phyloP scores from a whole-genome alignment of 2,113 vertebrate genomes.

The Muscicapa adusta region DNA sequence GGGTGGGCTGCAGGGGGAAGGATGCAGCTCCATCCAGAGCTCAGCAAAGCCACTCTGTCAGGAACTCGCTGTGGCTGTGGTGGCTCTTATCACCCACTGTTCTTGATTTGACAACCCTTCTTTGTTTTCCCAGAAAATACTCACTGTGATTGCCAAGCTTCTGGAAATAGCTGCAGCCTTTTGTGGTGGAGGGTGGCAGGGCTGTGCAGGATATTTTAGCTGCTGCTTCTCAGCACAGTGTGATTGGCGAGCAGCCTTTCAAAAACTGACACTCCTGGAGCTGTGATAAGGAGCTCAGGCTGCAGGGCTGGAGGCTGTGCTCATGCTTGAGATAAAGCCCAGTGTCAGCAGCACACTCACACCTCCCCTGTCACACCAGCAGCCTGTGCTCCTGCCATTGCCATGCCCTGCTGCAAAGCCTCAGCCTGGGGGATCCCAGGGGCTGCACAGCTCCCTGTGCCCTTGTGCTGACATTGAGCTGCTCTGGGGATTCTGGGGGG shows the following conservation, averaged over 20 bases:
- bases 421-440: neutral
- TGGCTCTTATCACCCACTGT: conserved; percentile 1
- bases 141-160: neutral
- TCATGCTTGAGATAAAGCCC: conserved; percentile 57
- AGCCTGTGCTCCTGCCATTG: neutral
- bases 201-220: conserved; percentile 51
- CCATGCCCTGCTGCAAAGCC: neutral
- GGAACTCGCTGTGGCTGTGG: neutral
- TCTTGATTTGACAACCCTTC: neutral
- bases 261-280: conserved; percentile 43
- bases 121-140: conserved; percentile 17
- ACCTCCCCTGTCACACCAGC: conserved; percentile 17
- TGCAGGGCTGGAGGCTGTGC: conserved; percentile 43
- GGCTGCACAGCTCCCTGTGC: neutral
- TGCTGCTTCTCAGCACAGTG: conserved; percentile 53
- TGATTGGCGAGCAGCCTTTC: neutral
- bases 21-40: neutral
- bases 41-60: neutral
- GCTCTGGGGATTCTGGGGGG: neutral
- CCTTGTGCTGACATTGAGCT: conserved; percentile 55
- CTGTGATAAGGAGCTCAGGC: conserved; percentile 58
- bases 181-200: neutral
- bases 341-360: conserved; percentile 54
- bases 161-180: conserved; percentile 51
- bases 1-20: neutral